A percentile compares a stretch with the other conserved stretches of the same genome.
These are phyloP conservation scores for Lipophrys pholis DNA, from an alignment of 2,113 vertebrate species.

Conservation along the genomic window DNA sequence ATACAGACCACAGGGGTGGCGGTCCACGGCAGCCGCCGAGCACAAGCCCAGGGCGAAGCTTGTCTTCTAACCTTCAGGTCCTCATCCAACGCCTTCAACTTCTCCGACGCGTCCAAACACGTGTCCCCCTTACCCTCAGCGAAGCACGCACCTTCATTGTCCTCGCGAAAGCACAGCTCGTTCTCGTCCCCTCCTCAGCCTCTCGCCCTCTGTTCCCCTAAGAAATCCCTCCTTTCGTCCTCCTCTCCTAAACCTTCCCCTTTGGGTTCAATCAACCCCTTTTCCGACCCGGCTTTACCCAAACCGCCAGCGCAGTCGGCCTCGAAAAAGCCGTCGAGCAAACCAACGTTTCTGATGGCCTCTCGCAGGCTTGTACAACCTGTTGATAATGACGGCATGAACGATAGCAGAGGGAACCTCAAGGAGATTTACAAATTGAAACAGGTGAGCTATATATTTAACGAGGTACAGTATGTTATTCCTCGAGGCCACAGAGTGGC, in stretches of 20 bases:
- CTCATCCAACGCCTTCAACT: constrained; percentile 82
- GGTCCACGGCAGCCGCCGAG: constrained; percentile 85
- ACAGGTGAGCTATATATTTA: constrained; percentile 83
- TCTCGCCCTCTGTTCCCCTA: constrained; percentile 82
- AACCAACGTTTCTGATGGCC: constrained; percentile 83
- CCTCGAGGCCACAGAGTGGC: too few relatives aligned
- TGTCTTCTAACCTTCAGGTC: constrained; percentile 85
- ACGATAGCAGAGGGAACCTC: constrained; percentile 87
- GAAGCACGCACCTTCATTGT: constrained; percentile 85
- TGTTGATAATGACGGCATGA: constrained; percentile 79
- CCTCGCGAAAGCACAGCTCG: constrained; percentile 82
- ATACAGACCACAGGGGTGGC: constrained; percentile 92
- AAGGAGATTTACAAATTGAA: constrained; percentile 86
- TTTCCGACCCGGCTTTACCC: constrained; percentile 81
- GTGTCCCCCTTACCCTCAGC: constrained; percentile 80
- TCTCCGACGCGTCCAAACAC: constrained; percentile 83
- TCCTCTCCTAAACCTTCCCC: constrained; percentile 84
- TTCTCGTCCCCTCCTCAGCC: constrained; percentile 85
- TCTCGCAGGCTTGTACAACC: constrained; percentile 75
- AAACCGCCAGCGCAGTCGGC: constrained; percentile 85
- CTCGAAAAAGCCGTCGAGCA: constrained; percentile 84
- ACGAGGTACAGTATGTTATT: too few relatives aligned
- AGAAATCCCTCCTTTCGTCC: constrained; percentile 85
- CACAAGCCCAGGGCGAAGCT: constrained; percentile 86
- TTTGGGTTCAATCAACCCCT: constrained; percentile 79